Evolutionary conservation across 2,113 vertebrate genomes (phyloP).

Genomic region (Chaenocephalus aceratus): DNA sequence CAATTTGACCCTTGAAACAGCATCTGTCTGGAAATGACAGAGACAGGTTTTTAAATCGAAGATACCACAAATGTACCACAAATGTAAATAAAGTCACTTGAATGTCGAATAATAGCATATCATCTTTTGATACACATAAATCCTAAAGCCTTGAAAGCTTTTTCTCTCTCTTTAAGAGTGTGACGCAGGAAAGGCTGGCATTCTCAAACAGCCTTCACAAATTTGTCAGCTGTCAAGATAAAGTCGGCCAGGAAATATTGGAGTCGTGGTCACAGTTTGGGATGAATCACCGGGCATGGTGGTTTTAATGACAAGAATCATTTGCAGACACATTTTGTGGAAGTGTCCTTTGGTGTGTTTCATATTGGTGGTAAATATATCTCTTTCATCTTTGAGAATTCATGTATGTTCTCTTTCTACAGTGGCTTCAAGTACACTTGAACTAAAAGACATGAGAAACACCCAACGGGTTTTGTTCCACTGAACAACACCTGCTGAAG

Average conservation of each 20-base stretch:
- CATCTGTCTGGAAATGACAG: slow-evolving; percentile 44
- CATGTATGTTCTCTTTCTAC: not conserved
- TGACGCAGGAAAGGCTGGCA: slow-evolving; percentile 24
- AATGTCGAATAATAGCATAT: not conserved
- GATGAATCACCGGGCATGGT: slow-evolving; percentile 14
- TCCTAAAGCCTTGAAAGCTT: not conserved
- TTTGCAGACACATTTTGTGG: not conserved
- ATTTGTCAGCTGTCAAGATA: not conserved
- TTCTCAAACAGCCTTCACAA: slow-evolving; percentile 10
- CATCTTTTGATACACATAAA: slow-evolving; percentile 30
- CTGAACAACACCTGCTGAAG: not conserved
- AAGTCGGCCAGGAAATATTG: not conserved
- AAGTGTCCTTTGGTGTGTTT: not conserved
- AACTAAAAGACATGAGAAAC: not conserved
- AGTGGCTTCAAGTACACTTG: not conserved
- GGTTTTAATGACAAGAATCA: not conserved
- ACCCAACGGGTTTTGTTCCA: not conserved
- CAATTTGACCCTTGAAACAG: slow-evolving; percentile 30
- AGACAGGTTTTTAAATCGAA: slow-evolving; percentile 13
- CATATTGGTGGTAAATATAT: not conserved
- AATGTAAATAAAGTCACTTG: slow-evolving; percentile 8
- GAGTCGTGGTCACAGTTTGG: not conserved
- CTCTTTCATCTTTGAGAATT: not conserved
- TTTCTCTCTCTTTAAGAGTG: slow-evolving; percentile 1
- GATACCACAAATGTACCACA: slow-evolving; percentile 2